A percentile compares a stretch with the other conserved stretches of the same genome.
Evolutionary conservation across 2,888 invertebrate genomes (phyloP).

Genomic region (Cecidostiba fungosa): DNA sequence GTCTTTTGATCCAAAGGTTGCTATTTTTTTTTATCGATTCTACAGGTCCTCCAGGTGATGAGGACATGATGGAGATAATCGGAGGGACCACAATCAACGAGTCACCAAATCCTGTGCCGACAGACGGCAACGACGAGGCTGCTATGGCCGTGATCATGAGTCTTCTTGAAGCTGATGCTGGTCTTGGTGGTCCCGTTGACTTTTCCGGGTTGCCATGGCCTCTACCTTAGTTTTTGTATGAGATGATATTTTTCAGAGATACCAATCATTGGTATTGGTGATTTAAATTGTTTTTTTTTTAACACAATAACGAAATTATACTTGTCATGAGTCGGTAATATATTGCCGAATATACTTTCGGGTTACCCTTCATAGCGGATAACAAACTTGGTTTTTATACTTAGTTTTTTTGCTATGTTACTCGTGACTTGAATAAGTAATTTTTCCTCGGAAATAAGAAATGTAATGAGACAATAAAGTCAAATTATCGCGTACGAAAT

Average conservation of each 20-base stretch:
- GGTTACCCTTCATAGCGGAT: not conserved
- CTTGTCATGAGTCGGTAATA: not conserved
- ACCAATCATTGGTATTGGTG: not conserved
- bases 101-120: constrained; percentile 80
- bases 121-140: constrained; percentile 92
- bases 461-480: too few relatives aligned
- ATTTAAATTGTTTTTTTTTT: not conserved
- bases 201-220: constrained; percentile 94
- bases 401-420: not conserved
- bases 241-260: not conserved
- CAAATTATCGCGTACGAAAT: not conserved
- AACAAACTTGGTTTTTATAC: not conserved
- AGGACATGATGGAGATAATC: constrained; percentile 84
- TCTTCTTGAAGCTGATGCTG: constrained; percentile 93
- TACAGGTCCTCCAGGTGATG: constrained; percentile 76
- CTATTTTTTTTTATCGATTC: not conserved
- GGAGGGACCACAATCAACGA: constrained; percentile 80
- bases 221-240: constrained; percentile 81
- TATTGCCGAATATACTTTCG: not conserved
- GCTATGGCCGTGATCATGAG: constrained; percentile 97
- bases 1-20: not conserved
- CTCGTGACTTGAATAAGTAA: not conserved
- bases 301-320: not conserved
- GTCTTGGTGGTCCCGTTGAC: constrained; percentile 93
- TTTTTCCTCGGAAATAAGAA: not conserved